A percentile compares a stretch with the other conserved stretches of the same genome.
phyloP scores from a whole-genome alignment of 2,113 vertebrate species.

The Osmerus eperlanus region DNA sequence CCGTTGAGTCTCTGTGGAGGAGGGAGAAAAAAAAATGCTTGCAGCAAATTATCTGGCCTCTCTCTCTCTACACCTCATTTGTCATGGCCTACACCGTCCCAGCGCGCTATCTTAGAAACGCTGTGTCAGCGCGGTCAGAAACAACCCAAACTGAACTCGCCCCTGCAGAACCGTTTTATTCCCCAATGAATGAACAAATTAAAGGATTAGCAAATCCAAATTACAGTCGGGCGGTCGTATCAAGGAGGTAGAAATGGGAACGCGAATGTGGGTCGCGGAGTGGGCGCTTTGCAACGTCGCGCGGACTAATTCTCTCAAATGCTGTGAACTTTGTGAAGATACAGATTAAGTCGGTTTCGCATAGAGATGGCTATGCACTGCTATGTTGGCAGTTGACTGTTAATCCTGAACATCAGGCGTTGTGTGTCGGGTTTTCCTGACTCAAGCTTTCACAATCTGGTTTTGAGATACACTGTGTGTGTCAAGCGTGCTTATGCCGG shows the following conservation, averaged over 20 bases:
- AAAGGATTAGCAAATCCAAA: slow-evolving; percentile 21
- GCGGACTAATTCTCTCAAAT: background rate
- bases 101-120: background rate
- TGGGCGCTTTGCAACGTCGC: background rate
- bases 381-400: background rate
- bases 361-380: background rate
- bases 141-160: background rate
- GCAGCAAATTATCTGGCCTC: too few relatives aligned
- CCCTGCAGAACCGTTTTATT: background rate
- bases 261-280: slow-evolving; percentile 22
- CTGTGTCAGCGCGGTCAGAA: slow-evolving; percentile 8
- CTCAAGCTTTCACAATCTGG: background rate
- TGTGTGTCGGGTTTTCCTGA: background rate
- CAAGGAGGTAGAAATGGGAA: background rate
- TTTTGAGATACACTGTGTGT: background rate
- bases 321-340: background rate
- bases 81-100: too few relatives aligned
- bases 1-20: too few relatives aligned
- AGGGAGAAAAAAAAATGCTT: too few relatives aligned
- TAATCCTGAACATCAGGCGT: slow-evolving; percentile 1
- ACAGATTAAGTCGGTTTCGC: background rate
- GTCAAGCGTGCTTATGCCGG: background rate
- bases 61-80: too few relatives aligned
- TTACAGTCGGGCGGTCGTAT: slow-evolving; percentile 2
- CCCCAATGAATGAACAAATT: slow-evolving; percentile 8